Evolutionary conservation across 2,888 invertebrate genomes (phyloP), one percentile per base, ranked within the genome.

Genomic region (Sphaerophoria taeniata): DNA sequence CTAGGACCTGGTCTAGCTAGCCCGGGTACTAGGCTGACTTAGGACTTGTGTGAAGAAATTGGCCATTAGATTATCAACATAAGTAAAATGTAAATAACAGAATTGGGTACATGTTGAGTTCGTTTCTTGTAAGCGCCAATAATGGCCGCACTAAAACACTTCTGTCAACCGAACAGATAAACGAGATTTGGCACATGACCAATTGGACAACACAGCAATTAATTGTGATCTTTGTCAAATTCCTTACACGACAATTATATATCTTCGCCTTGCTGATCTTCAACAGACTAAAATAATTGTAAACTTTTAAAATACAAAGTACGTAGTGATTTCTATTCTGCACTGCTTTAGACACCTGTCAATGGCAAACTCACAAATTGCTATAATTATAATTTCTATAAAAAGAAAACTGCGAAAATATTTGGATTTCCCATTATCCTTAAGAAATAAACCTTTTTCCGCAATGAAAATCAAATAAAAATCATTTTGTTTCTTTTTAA

Each of bases 121-220:
- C 53, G 34, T 49, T 45, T 33, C 53, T 39, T 49, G 34, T 53
- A 55, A 82, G 82, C 82, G 82, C 72, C 72, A 71, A 75, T 71
- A 7, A 63, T 34, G 45, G 60, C 58, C 34, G 53, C 45, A 9
- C 11, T 60, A 69, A 58, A 58, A 58, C 67, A 58, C n/a, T 36
- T 45, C 3, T 51, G 39, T 24, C 5, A 33, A 51, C 47, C 14
- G 33, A 45, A 55, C 11, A 53, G 31, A 70, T 63, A 16, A 63
- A 73, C 69, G n/a, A 24, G 4, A 51, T 63, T 73, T 82, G 82
- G 82, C 82, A 70, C 6, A 11, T 51, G n/a, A 60, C 82, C 77
- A 47, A 49, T n/a, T 31, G 3, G 31, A 70, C 11, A 61, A 11
- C 7, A 47, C 24, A 11, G 12, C 24, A 36, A 45, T 61, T 45